Evolutionary conservation across 1,140 invertebrate genomes (phyloP).

Genomic region (Drosophila kurseongensis): DNA sequence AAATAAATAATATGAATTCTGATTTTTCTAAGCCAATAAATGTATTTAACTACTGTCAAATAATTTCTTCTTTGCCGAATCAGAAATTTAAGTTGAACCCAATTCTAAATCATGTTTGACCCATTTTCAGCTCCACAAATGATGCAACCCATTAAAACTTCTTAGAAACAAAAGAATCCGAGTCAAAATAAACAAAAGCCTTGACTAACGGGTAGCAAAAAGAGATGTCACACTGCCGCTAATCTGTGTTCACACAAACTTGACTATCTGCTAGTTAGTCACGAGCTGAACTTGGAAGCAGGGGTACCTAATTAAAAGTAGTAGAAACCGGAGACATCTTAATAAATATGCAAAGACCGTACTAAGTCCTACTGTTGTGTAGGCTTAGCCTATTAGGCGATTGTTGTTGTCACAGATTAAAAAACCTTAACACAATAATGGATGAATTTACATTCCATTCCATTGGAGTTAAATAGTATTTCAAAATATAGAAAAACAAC

Average conservation of each 20-base stretch:
- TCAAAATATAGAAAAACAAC: background rate
- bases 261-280: conserved; percentile 43
- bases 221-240: conserved; percentile 56
- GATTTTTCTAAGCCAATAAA: too few relatives aligned
- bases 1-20: too few relatives aligned
- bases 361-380: conserved; percentile 1
- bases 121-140: conserved; percentile 40
- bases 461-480: background rate
- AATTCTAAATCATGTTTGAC: conserved; percentile 21
- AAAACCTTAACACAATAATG: background rate
- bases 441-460: background rate
- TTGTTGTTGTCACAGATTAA: background rate
- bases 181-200: conserved; percentile 55
- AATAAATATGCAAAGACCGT: conserved; percentile 9
- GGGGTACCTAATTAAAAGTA: conserved; percentile 57
- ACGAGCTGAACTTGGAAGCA: conserved; percentile 10
- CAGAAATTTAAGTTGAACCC: conserved; percentile 5
- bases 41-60: too few relatives aligned
- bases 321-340: conserved; percentile 1
- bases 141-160: conserved; percentile 62
- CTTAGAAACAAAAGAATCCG: conserved; percentile 12
- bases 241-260: conserved; percentile 60
- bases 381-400: too few relatives aligned
- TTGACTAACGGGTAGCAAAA: conserved; percentile 51
- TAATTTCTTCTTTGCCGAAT: conserved; percentile 1